Percentiles rank a stretch among this genome's conserved stretches.
Evolutionary conservation across 1,140 invertebrate genomes (phyloP).

Genomic region (Lordiphosa clarofinis): DNA sequence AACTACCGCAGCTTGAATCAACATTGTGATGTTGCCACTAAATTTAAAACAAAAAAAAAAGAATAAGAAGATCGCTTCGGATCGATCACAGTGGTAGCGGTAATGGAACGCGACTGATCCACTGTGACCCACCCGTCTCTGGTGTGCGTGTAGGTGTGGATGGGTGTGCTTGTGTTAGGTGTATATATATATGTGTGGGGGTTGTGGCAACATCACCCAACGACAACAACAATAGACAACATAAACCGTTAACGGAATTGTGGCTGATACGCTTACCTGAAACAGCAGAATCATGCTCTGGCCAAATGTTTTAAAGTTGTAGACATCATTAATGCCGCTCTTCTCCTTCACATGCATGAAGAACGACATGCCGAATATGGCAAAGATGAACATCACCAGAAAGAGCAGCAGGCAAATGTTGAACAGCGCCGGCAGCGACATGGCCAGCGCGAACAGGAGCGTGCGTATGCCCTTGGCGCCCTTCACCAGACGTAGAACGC

Average conservation of each 20-base stretch:
- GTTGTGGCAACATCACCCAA: slow-evolving; percentile 79
- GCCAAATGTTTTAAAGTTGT: slow-evolving; percentile 99
- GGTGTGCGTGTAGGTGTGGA: too few species aligned
- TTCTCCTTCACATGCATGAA: slow-evolving; percentile 98
- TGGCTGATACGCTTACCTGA: slow-evolving; percentile 85
- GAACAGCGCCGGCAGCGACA: slow-evolving; percentile 98
- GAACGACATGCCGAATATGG: slow-evolving; percentile 99
- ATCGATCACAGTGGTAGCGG: background rate
- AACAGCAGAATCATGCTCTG: slow-evolving; percentile 98
- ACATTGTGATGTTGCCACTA: slow-evolving; percentile 79
- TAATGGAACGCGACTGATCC: slow-evolving; percentile 19
- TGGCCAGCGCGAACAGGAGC: slow-evolving; percentile 97
- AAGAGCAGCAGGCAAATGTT: slow-evolving; percentile 99
- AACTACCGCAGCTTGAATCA: slow-evolving; percentile 79
- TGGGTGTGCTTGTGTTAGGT: background rate
- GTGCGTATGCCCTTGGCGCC: slow-evolving; percentile 98
- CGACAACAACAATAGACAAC: slow-evolving; percentile 80
- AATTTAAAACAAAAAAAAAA: slow-evolving; percentile 18
- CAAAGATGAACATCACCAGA: slow-evolving; percentile 99
- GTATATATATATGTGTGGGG: slow-evolving; percentile 1
- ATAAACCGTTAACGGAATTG: slow-evolving; percentile 78
- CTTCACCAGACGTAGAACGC: slow-evolving; percentile 97
- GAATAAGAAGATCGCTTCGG: slow-evolving; percentile 8
- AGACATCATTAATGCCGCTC: slow-evolving; percentile 96
- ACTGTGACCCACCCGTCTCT: too few species aligned